phyloP scores from a whole-genome alignment of 2,113 vertebrate species.

The Xenus cinereus region DNA sequence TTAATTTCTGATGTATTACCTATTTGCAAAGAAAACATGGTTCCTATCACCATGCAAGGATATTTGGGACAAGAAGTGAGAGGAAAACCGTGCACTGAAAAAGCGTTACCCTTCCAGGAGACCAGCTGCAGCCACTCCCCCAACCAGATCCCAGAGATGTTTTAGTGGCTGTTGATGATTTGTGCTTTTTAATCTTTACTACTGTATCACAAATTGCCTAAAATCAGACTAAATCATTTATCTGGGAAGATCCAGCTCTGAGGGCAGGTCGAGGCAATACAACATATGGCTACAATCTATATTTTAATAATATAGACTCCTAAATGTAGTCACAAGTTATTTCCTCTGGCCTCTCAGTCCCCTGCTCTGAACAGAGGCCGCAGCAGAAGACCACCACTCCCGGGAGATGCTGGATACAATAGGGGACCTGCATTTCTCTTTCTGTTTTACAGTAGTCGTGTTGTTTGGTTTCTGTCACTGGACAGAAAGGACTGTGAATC shows the following conservation, averaged over 20 bases:
- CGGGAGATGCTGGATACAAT: not conserved
- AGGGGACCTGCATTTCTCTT: not conserved
- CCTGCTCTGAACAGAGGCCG: not conserved
- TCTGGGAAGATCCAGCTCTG: not conserved
- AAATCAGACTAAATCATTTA: not conserved
- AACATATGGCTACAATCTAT: not conserved
- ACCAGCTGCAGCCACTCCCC: not conserved
- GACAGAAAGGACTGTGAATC: not conserved
- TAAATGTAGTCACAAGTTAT: not conserved
- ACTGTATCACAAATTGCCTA: not conserved
- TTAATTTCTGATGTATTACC: not conserved
- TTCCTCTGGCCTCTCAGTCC: not conserved
- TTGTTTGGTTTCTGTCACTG: not conserved
- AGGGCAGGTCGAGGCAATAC: not conserved
- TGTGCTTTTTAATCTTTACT: not conserved
- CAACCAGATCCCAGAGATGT: not conserved
- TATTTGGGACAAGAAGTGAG: not conserved
- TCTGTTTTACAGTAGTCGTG: not conserved
- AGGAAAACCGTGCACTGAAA: not conserved
- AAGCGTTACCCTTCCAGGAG: not conserved
- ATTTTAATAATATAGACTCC: not conserved
- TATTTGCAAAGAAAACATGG: not conserved
- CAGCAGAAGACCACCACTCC: not conserved
- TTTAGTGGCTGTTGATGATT: not conserved
- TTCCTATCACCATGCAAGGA: not conserved